Evolutionary conservation across 1,140 invertebrate species (phyloP), one percentile per base, ranked within the genome.

Genomic region (Drosophila ironensis): DNA sequence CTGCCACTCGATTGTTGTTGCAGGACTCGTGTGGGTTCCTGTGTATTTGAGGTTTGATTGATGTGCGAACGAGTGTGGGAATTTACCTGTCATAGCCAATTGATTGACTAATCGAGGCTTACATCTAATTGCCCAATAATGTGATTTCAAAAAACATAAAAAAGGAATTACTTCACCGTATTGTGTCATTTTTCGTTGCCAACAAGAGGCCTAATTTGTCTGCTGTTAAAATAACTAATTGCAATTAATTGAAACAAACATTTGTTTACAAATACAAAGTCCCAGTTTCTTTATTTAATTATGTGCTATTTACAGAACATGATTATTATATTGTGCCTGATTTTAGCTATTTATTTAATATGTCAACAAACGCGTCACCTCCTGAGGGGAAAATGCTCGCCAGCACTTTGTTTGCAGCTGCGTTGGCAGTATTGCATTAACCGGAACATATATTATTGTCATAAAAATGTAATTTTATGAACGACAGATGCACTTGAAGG

Each of bases 401-500:
- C 14, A 24, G 42, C 42, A 63, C 56, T 63, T 30, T 40, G 8
- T 17, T 24, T 63, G 57, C 60, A 63, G 42, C 57, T 64, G 60
- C 11, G 59, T 14, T 27, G 41, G 41, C 41, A 25, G 63, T 61
- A 68, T 48, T 61, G 53, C 73, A 67, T 25, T 67, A 27, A n/a
- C n/a, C n/a, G n/a, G n/a, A 20, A 9, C n/a, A 24, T 24, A 24
- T 67, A 42, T 45, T 40, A 24, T 48, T 70, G 50, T 37, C 37
- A 66, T 73, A 74, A 63, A 56, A 60, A 72, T 76, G 16, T 69
- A 81, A 54, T 52, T 57, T 48, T 37, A 30, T 47, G 38, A 16
- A n/a, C 6, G 8, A 14, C 8, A 6, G 16, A 25, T 12, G 33
- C 45, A 12, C 27, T 46, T 20, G 38, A 57, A 64, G 41, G 17